These are phyloP conservation scores for Denticeps clupeoides DNA, from an alignment of 2,797 vertebrate species.

Conservation along the genomic window DNA sequence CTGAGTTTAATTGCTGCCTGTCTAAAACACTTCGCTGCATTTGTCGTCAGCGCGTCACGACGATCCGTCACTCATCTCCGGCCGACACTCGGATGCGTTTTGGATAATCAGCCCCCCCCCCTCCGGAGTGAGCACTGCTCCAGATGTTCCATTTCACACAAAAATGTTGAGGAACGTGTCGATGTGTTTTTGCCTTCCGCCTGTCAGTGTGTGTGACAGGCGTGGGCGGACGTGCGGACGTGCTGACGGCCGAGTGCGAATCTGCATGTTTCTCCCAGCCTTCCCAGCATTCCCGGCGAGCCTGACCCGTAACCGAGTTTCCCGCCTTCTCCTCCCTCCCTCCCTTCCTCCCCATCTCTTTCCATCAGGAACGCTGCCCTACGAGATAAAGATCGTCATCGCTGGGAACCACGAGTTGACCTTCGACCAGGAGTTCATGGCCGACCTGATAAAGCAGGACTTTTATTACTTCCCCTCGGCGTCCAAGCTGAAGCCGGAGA, in stretches of 20 bases:
- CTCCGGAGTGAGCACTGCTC: too few relatives aligned
- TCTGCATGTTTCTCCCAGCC: too few relatives aligned
- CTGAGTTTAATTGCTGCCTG: slow-evolving; percentile 66
- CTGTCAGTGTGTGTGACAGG: slow-evolving; percentile 36
- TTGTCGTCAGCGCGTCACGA: slow-evolving; percentile 33
- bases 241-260: too few relatives aligned
- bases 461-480: slow-evolving; percentile 95
- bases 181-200: too few relatives aligned
- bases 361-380: slow-evolving; percentile 78
- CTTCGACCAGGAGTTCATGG: slow-evolving; percentile 98
- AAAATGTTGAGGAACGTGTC: too few relatives aligned
- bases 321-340: neutral
- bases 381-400: slow-evolving; percentile 92
- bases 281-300: too few relatives aligned
- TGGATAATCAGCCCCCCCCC: too few relatives aligned
- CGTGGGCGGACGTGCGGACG: slow-evolving; percentile 45
- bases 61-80: slow-evolving; percentile 34
- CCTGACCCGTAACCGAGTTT: too few relatives aligned
- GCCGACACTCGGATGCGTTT: too few relatives aligned
- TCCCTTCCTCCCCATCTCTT: neutral
- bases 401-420: slow-evolving; percentile 94
- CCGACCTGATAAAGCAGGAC: slow-evolving; percentile 94
- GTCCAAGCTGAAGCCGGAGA: slow-evolving; percentile 91
- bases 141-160: too few relatives aligned
- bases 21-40: slow-evolving; percentile 39